Evolutionary conservation across 1,140 invertebrate genomes (phyloP), one percentile per base, ranked within the genome.

Genomic region (Brachionus sp.): DNA sequence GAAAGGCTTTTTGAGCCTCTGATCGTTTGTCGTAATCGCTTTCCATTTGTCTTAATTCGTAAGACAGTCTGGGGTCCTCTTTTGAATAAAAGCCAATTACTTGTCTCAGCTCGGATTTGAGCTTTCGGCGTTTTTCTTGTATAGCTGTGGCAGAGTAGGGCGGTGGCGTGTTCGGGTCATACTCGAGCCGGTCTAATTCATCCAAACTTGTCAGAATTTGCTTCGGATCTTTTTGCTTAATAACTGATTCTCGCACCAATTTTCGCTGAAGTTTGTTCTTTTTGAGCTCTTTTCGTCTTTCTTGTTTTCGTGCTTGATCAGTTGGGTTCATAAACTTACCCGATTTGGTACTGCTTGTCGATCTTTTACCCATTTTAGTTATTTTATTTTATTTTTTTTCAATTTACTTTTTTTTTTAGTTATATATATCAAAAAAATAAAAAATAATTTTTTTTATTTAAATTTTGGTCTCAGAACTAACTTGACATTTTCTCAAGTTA

Each of bases 271-370:
- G 94, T 88, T 98, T 98, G 89, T 98, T 98, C 90, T 98, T 98
- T 88, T 98, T 98, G 16, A 98, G 88, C 90, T 98, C 96, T 88
- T 95, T 95, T 89, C 97, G 98, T 84, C 96, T 91, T 13, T 96
- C 96, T 90, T 98, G 96, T 90, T 98, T 98, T 95, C 95, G 90
- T 82, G 95, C 96, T 93, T 98, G 96, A 90, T 98, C 96, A 5
- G 96, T 98, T 25, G 96, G 96, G 90, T 98, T 98, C 95, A 98
- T 98, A 86, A 96, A 98, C 92, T 98, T 98, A 87, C 96, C 96
- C 96, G 95, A 97, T 91, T 98, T 98, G 35, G 96, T 98, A 92
- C 95, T 97, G 90, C 96, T 98, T 85, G 97, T 97, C 64, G 95
- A 97, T 85, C 96, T 91, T 84, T 95, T 92, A 75, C 95, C 95